Evolutionary conservation across 2,797 vertebrate species (phyloP), one percentile per base, ranked within the genome.

Genomic region (Pteronotus mesoamericanus): DNA sequence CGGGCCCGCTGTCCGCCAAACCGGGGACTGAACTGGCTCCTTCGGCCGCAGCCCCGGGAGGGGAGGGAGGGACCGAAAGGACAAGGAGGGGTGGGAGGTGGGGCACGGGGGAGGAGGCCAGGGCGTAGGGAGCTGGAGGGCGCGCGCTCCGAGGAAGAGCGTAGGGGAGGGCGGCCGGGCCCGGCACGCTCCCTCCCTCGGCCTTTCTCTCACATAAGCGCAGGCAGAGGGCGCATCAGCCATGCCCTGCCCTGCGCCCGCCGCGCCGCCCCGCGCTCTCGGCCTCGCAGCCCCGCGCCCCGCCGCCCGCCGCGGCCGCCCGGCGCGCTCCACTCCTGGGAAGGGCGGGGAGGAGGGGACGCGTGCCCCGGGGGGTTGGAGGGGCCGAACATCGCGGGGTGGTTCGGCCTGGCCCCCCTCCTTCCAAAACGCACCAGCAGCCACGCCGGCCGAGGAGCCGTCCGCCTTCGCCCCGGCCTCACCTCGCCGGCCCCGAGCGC

Each of bases 161-260:
- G 75, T 21, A 79, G 88, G 93, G 22, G 94, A 93, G 75, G 97
- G 97, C 89, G n/a, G 85, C 88, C 22, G 87, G 95, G 96, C 42
- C 74, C 68, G 10, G 95, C 53, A 85, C 78, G 93, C 94, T 82
- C 95, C 96, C 94, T 94, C 94, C 96, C 94, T 96, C 97, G 87
- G 91, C 97, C 97, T 98, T 97, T 78, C 92, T 97, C 97, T 93
- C 97, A 93, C 88, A 64, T 98, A 96, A 97, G 97, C 96, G 93
- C 98, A 98, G 98, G 97, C 98, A 98, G 98, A 98, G 98, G 98
- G 98, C 98, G 98, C 98, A 91, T 97, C 97, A 94, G 98, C 96
- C 98, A 98, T 98, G 98, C 98, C 97, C 97, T 96, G 97, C 94
- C 96, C 97, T 84, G 96, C 96, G 95, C 94, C 86, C 86, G 79